Conservation (phyloP, 2,888 invertebrate genomes). For the Raillietiella orientalis region DNA sequence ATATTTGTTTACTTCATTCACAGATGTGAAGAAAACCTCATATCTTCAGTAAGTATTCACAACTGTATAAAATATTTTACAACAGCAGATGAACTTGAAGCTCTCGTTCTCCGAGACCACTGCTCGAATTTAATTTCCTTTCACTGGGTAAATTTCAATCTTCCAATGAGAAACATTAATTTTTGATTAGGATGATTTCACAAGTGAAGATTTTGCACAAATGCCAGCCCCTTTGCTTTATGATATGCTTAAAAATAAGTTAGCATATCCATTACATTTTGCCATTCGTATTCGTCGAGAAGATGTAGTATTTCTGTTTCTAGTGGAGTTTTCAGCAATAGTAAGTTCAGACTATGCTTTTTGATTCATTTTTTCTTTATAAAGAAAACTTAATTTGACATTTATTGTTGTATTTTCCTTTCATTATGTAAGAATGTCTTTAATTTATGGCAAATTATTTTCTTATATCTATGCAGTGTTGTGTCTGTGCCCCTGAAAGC, state of each 20-base stretch:
- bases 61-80: constrained; percentile 65
- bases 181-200: constrained; percentile 32
- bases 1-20: constrained; percentile 8
- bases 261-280: constrained; percentile 54
- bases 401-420: too few relatives aligned
- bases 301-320: constrained; percentile 74
- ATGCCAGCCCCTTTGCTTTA: constrained; percentile 72
- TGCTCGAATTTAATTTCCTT: constrained; percentile 68
- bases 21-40: constrained; percentile 58
- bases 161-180: constrained; percentile 1
- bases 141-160: constrained; percentile 43
- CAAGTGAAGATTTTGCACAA: constrained; percentile 51
- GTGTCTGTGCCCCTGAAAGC: too few relatives aligned
- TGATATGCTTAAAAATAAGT: constrained; percentile 66
- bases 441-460: too few relatives aligned
- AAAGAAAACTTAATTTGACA: too few relatives aligned
- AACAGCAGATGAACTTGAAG: constrained; percentile 65
- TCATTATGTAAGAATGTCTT: too few relatives aligned
- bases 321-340: constrained; percentile 60
- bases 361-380: constrained; percentile 3
- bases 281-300: constrained; percentile 59
- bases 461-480: too few relatives aligned
- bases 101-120: constrained; percentile 42
- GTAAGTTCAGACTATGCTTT: constrained; percentile 21
- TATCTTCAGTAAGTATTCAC: constrained; percentile 44